phyloP scores from a whole-genome alignment of 2,888 invertebrate species.

The Bedellia somnulentella region DNA sequence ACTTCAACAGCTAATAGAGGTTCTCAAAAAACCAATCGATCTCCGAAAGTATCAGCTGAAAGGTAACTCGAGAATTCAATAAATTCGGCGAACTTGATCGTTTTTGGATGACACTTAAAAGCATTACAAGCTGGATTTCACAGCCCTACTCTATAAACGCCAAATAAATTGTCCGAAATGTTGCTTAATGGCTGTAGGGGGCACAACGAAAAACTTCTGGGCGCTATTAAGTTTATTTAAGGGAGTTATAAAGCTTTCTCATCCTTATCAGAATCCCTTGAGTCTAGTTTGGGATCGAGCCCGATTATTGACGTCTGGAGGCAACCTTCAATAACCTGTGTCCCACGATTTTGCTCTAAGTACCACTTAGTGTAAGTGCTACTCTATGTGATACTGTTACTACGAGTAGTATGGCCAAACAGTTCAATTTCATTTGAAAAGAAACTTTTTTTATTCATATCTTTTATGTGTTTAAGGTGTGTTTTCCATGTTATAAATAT shows the following conservation, averaged over 20 bases:
- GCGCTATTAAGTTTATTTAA: slow-evolving; percentile 57
- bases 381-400: no score
- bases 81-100: slow-evolving; percentile 21
- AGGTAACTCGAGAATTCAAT: slow-evolving; percentile 2
- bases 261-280: slow-evolving; percentile 44
- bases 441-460: no score
- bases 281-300: slow-evolving; percentile 33
- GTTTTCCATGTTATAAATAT: no score
- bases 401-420: no score
- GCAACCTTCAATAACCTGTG: slow-evolving; percentile 10
- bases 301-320: slow-evolving; percentile 34
- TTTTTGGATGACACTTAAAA: slow-evolving; percentile 41
- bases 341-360: no score
- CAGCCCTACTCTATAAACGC: slow-evolving; percentile 42
- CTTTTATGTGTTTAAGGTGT: no score
- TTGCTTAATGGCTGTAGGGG: slow-evolving; percentile 47
- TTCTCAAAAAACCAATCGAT: slow-evolving; percentile 3
- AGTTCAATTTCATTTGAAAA: no score
- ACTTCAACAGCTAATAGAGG: slow-evolving; percentile 5
- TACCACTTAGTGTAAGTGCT: no score
- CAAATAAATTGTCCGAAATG: slow-evolving; percentile 48
- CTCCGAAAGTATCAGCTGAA: slow-evolving; percentile 2
- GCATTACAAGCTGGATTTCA: slow-evolving; percentile 29
- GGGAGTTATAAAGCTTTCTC: slow-evolving; percentile 53
- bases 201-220: slow-evolving; percentile 49